Percentiles rank a stretch among this genome's conserved stretches.
phyloP scores from a whole-genome alignment of 2,888 invertebrate genomes.

The Allophyes oxyacanthae region DNA sequence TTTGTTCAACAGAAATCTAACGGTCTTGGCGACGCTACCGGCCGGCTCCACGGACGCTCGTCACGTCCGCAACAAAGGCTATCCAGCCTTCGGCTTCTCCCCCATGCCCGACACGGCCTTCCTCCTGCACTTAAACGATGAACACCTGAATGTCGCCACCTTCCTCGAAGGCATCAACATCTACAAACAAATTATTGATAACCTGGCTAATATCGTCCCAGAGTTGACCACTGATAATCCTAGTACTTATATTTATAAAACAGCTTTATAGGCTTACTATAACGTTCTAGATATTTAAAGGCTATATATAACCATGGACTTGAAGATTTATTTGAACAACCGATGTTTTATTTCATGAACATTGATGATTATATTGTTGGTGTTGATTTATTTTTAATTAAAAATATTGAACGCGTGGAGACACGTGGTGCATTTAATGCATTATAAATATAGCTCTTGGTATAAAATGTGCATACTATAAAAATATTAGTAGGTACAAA shows the following conservation, averaged over 20 bases:
- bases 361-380: no score
- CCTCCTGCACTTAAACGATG: conserved; percentile 94
- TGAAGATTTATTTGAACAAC: background rate
- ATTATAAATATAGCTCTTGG: no score
- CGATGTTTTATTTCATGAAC: background rate
- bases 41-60: conserved; percentile 95
- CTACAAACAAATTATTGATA: conserved; percentile 88
- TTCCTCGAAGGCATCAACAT: conserved; percentile 93
- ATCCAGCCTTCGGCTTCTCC: conserved; percentile 95
- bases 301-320: no score
- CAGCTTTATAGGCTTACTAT: conserved; percentile 14
- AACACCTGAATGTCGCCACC: conserved; percentile 91
- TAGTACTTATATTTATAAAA: conserved; percentile 23
- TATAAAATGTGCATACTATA: no score
- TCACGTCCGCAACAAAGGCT: conserved; percentile 91
- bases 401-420: no score
- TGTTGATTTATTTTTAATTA: no score
- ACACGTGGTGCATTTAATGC: no score
- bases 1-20: conserved; percentile 84
- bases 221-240: conserved; percentile 1
- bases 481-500: no score
- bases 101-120: conserved; percentile 95
- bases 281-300: no score
- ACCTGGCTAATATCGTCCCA: conserved; percentile 35
- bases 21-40: conserved; percentile 91